A percentile compares a stretch with the other conserved stretches of the same genome.
These are phyloP conservation scores for Rhineura floridana DNA, from an alignment of 2,113 vertebrate species.

Conservation along the genomic window DNA sequence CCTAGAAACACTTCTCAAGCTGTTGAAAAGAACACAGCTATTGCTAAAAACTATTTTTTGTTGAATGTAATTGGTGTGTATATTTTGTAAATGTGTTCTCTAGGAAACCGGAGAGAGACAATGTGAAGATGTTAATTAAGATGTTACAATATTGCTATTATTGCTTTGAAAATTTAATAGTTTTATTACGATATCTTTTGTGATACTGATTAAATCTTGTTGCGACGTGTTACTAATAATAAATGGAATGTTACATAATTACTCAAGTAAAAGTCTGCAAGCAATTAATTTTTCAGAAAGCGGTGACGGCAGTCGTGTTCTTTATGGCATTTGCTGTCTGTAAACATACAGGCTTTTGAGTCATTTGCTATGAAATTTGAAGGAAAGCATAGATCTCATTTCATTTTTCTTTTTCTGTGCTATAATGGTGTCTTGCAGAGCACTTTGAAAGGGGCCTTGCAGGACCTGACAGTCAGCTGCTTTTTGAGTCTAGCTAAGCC, in stretches of 20 bases:
- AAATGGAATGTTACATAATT: neutral
- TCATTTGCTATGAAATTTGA: conserved; percentile 9
- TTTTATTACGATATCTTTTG: neutral
- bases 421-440: too few relatives aligned
- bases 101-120: neutral
- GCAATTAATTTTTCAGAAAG: neutral
- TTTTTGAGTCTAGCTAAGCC: too few relatives aligned
- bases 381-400: neutral
- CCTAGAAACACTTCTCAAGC: neutral
- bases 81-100: neutral
- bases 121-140: neutral
- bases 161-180: neutral
- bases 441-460: too few relatives aligned
- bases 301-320: neutral
- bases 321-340: neutral
- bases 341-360: neutral
- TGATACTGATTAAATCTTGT: neutral
- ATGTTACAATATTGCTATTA: conserved; percentile 2
- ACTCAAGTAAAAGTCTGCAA: neutral
- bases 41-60: neutral
- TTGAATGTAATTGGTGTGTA: neutral
- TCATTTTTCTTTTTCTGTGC: too few relatives aligned
- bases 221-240: neutral
- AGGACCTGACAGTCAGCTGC: too few relatives aligned
- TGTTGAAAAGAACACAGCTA: neutral